Evolutionary conservation across 2,888 invertebrate genomes (phyloP).

Genomic region (Epinotia ramella): DNA sequence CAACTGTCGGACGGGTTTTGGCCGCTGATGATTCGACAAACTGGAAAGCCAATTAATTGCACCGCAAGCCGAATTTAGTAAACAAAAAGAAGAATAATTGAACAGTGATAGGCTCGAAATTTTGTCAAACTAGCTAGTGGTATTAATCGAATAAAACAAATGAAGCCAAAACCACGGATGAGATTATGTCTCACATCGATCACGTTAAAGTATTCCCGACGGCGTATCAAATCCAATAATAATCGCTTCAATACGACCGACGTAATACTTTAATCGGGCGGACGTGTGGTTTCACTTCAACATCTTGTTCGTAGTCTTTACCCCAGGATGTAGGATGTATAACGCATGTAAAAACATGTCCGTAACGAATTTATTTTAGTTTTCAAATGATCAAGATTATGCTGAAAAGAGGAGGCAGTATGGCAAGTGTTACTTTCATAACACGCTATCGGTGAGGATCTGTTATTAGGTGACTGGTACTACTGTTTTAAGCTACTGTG

Average conservation of each 20-base stretch:
- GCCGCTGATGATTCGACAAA: slow-evolving; percentile 50
- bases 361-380: too few species aligned
- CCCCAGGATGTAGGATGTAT: neutral
- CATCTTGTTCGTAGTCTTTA: slow-evolving; percentile 14
- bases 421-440: too few species aligned
- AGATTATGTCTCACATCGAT: slow-evolving; percentile 66
- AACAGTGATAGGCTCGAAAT: slow-evolving; percentile 77
- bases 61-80: slow-evolving; percentile 83
- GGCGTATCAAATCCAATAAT: slow-evolving; percentile 13
- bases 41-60: slow-evolving; percentile 81
- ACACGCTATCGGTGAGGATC: too few species aligned
- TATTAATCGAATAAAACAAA: slow-evolving; percentile 78
- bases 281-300: slow-evolving; percentile 41
- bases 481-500: too few species aligned
- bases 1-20: slow-evolving; percentile 66
- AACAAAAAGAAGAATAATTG: slow-evolving; percentile 74
- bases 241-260: slow-evolving; percentile 16
- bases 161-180: slow-evolving; percentile 85
- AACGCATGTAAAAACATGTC: neutral
- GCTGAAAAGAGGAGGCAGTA: too few species aligned
- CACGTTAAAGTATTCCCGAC: slow-evolving; percentile 38
- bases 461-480: too few species aligned
- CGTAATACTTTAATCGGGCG: slow-evolving; percentile 18
- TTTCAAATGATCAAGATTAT: too few species aligned
- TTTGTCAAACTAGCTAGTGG: slow-evolving; percentile 82